Percentiles rank a stretch among this genome's conserved stretches.
These are phyloP conservation scores for Asobara japonica DNA, from an alignment of 1,140 invertebrate genomes.

Conservation along the genomic window DNA sequence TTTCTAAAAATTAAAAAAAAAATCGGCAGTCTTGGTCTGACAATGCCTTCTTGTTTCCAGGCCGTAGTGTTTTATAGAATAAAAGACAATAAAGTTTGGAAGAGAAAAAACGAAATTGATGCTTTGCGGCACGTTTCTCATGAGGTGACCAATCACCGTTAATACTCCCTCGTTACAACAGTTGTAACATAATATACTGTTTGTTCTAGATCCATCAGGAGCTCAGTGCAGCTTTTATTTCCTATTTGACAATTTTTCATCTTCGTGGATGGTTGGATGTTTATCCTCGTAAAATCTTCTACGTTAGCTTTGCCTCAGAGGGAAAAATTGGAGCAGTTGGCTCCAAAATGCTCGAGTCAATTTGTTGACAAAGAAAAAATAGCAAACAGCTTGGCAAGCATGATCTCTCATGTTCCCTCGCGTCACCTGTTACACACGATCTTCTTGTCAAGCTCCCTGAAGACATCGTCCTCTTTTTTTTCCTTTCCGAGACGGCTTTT, in stretches of 20 bases:
- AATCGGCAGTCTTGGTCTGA: no score
- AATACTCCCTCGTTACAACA: no score
- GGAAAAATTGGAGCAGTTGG: neutral
- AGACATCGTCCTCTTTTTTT: neutral
- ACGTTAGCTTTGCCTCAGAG: neutral
- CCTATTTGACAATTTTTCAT: neutral
- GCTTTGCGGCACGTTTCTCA: no score
- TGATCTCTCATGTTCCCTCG: neutral
- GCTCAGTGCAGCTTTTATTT: no score
- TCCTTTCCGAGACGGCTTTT: neutral
- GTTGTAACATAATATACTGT: no score
- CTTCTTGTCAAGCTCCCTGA: neutral
- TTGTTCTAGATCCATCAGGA: no score
- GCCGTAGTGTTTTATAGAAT: no score
- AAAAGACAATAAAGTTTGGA: no score
- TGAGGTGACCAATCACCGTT: no score
- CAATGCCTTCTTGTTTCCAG: no score
- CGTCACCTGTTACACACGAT: conserved; percentile 1
- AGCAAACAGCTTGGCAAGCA: neutral
- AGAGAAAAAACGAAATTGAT: no score
- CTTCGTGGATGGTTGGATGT: neutral
- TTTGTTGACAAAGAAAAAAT: neutral
- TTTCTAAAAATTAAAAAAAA: no score
- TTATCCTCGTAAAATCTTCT: neutral
- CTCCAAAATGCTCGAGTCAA: neutral